Evolutionary conservation across 2,797 vertebrate species (phyloP).

Genomic region (Babyrousa celebensis): DNA sequence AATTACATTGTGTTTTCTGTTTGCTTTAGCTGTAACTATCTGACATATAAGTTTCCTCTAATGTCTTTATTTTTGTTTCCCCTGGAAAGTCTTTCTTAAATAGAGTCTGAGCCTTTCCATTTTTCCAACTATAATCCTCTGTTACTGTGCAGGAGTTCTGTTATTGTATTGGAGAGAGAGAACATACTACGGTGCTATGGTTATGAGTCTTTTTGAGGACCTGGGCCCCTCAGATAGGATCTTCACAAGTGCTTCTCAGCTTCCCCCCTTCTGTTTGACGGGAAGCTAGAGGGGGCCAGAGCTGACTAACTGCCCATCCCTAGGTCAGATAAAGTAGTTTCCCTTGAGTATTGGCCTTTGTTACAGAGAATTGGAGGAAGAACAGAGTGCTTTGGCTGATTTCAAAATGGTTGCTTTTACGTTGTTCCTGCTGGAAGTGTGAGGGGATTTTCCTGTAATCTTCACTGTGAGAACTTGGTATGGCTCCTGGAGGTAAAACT

Average conservation of each 20-base stretch:
- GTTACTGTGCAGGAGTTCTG: background rate
- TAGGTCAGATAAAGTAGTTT: background rate
- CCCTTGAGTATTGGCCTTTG: background rate
- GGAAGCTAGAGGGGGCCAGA: background rate
- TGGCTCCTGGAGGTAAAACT: background rate
- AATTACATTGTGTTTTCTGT: background rate
- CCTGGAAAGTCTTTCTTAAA: background rate
- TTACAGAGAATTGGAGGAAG: background rate
- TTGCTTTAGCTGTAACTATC: background rate
- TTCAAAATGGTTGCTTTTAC: background rate
- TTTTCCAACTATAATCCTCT: background rate
- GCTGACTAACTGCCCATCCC: background rate
- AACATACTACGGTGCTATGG: background rate
- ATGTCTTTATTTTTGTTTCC: background rate
- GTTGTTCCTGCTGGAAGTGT: too few relatives aligned
- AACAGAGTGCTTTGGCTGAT: background rate
- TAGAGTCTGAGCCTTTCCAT: background rate
- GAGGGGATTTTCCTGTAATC: background rate
- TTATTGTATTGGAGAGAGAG: background rate
- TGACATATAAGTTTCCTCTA: background rate
- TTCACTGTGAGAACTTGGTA: background rate
- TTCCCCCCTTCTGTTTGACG: background rate
- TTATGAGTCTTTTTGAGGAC: background rate
- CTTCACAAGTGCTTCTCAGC: background rate
- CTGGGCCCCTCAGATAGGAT: background rate